phyloP scores from a whole-genome alignment of 2,113 vertebrate genomes.

The Ivindomyrus marchei region DNA sequence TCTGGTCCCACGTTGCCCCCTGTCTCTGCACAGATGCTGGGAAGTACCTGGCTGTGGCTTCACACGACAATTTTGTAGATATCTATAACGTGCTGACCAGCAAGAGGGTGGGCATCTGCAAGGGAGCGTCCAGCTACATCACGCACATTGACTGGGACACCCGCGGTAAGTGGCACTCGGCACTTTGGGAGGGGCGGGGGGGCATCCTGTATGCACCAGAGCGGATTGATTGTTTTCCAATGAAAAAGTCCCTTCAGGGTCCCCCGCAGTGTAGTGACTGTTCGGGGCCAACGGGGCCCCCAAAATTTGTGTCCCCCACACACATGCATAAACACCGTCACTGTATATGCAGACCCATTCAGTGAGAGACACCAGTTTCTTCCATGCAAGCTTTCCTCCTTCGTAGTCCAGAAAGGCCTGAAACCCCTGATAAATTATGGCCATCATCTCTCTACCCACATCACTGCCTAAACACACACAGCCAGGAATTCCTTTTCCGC shows the following conservation, averaged over 20 bases:
- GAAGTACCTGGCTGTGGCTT: slow-evolving; percentile 93
- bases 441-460: background rate
- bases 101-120: slow-evolving; percentile 94
- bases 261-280: background rate
- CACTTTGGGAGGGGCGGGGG: background rate
- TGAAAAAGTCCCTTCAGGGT: background rate
- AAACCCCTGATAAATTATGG: background rate
- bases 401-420: background rate
- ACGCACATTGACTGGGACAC: slow-evolving; percentile 97
- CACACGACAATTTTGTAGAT: slow-evolving; percentile 96
- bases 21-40: slow-evolving; percentile 69
- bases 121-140: slow-evolving; percentile 84
- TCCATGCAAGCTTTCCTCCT: background rate
- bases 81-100: slow-evolving; percentile 95
- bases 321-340: background rate
- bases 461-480: background rate
- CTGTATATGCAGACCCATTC: background rate
- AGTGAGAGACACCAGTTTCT: background rate
- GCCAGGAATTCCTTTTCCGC: background rate
- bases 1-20: background rate
- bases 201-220: background rate
- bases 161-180: slow-evolving; percentile 61
- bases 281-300: background rate
- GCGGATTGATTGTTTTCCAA: background rate
- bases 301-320: no score